Conservation (phyloP, 2,888 invertebrate species). For the Charanyca ferruginea region DNA sequence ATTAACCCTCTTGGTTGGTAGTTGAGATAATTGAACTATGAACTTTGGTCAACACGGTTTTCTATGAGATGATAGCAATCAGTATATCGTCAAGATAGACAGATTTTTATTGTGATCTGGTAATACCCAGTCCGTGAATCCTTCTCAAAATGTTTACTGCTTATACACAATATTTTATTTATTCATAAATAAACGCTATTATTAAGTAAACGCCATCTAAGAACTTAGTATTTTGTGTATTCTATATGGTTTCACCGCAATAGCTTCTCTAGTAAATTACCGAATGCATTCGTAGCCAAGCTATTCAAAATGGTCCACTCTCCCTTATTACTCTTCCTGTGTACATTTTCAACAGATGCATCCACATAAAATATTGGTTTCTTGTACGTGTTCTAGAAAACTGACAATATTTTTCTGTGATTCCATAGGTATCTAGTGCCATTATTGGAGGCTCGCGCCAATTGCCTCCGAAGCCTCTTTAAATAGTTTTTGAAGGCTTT, state of each 20-base stretch:
- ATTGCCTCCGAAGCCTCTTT: constrained; percentile 85
- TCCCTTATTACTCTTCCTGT: constrained; percentile 36
- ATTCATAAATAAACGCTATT: background rate
- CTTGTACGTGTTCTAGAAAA: constrained; percentile 3
- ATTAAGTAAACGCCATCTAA: background rate
- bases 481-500: constrained; percentile 87
- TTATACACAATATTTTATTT: background rate
- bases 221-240: constrained; percentile 11
- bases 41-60: constrained; percentile 43
- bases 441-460: constrained; percentile 69
- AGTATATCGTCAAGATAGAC: background rate
- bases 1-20: constrained; percentile 66
- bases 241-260: constrained; percentile 13
- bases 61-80: background rate
- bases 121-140: background rate
- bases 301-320: constrained; percentile 51
- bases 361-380: constrained; percentile 31
- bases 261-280: constrained; percentile 36
- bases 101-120: background rate
- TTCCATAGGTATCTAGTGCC: constrained; percentile 53
- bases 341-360: constrained; percentile 45
- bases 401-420: constrained; percentile 25
- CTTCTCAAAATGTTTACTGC: background rate
- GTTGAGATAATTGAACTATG: constrained; percentile 60
- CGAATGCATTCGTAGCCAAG: constrained; percentile 21